Evolutionary conservation across 2,888 invertebrate genomes (phyloP), one percentile per base, ranked within the genome.

Genomic region (Barypeithes pellucidus): DNA sequence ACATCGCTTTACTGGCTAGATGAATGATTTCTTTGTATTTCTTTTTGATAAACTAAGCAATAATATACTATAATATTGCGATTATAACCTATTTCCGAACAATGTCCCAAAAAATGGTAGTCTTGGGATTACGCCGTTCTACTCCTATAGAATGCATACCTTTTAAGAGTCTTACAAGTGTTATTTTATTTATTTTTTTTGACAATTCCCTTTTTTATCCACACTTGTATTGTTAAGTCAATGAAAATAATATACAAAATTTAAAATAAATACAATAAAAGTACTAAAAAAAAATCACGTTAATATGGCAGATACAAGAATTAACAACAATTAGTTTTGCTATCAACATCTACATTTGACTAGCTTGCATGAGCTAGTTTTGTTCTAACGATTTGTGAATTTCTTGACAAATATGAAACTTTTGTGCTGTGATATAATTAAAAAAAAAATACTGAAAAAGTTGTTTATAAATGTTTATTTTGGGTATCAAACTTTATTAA

Each of bases 121-220:
- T 4, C 29, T 24, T 29, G 29, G 9, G 29, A 7, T 29, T 4
- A 5, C 18, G 11, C 7, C 18, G 20, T 8, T 45, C 9, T 47
- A 47, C 16, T 11, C 45, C 16, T 20, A 47, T 50, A 20, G 22
- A 50, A 22, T 22, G 33, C 24, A 57, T 33, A 18, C 33, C 16
- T 57, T 16, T 16, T 14, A 57, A 57, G 16, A 18, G 14, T 24
- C 22, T 24, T 76, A 75, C 73, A 76, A 77, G 67, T 52, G 68
- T 71, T 41, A 33, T 69, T 78, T 77, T 81, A n/a, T 79, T 80
- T 66, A 77, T 80, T 79, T 80, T 78, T 80, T 78, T 80, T 81
- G 78, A 81, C 80, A 41, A 41, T 41, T 57, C 33, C 29, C 14
- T 52, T 57, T 57, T 33, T 57, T 57, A 12, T 33, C 18, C 11